These are phyloP conservation scores for Prunella strophiata DNA, from an alignment of 2,797 vertebrate genomes.

Conservation along the genomic window DNA sequence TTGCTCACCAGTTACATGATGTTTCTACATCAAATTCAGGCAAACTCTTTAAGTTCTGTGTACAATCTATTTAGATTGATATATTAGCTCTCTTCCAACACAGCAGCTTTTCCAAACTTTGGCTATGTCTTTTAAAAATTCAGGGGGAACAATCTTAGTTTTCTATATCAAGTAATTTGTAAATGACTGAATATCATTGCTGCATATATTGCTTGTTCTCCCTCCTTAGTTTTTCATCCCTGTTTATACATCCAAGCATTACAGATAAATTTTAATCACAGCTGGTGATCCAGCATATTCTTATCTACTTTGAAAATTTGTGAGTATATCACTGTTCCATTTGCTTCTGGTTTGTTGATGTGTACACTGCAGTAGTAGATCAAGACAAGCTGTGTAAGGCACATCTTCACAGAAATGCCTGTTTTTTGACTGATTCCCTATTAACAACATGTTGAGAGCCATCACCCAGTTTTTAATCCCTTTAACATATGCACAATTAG, in stretches of 20 bases:
- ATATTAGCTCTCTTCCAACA: neutral
- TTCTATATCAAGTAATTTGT: neutral
- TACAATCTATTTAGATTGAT: neutral
- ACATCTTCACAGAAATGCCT: conserved; percentile 1
- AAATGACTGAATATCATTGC: neutral
- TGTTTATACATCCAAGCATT: neutral
- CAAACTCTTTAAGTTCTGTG: neutral
- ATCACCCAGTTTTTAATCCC: conserved; percentile 4
- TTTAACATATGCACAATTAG: neutral
- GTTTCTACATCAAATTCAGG: neutral
- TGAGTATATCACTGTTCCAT: neutral
- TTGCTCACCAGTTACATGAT: neutral
- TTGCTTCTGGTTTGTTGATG: neutral
- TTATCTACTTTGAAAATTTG: neutral
- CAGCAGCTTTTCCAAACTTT: neutral
- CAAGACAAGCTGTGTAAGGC: neutral
- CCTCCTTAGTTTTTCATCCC: neutral
- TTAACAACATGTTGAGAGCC: conserved; percentile 4
- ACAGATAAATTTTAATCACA: neutral
- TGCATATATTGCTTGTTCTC: neutral
- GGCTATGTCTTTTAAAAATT: neutral
- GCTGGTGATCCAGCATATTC: neutral
- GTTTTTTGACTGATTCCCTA: neutral
- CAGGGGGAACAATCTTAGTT: neutral
- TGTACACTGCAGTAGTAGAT: neutral